Evolutionary conservation across 2,113 vertebrate genomes (phyloP), one percentile per base, ranked within the genome.

Genomic region (Helogale parvula): DNA sequence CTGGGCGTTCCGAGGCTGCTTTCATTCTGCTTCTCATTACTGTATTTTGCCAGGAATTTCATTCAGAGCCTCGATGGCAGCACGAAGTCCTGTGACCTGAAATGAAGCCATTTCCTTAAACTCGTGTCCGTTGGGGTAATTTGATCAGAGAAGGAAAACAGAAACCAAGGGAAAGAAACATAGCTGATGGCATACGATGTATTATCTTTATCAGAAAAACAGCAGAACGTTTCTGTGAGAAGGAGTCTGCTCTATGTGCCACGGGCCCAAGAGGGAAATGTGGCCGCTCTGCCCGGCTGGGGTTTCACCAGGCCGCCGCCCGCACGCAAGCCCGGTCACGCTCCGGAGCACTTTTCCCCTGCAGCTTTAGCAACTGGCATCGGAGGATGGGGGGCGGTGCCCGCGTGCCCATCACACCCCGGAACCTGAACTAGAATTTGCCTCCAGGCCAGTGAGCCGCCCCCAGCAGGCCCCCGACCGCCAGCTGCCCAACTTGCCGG

Each of bases 1-100:
- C 76, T 29, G 16, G 95, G 35, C n/a, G 0, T 33, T 91, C 54
- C 1, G 0, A 10, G 5, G 80, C 84, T n/a, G 21, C 41, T 81
- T 69, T 95, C 41, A n/a, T 27, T 86, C 29, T 93, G 38, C 47
- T 68, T 83, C 84, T 88, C 83, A 95, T 95, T 14, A 88, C 88
- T 94, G 1, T 88, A 71, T 96, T 88, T 74, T 91, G 23, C 45
- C 33, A 74, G 94, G 72, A 91, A 54, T 76, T 92, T 92, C 31
- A 57, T 88, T 93, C 95, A 97, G 60, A 38, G 45, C 31, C 68
- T 94, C 85, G 54, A 95, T 31, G 54, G 66, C 45, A 71, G 21
- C 7, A 52, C 45, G 1, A 17, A 35, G 38, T 54, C 69, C 15
- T 10, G 0, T 41, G 87, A 94, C 94, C 88, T n/a, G 41, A 92